A percentile compares a stretch with the other conserved stretches of the same genome.
These are phyloP conservation scores for Tethya wilhelma DNA, from an alignment of 37 sponge, comb jelly and placozoan genomes.

Conservation along the genomic window DNA sequence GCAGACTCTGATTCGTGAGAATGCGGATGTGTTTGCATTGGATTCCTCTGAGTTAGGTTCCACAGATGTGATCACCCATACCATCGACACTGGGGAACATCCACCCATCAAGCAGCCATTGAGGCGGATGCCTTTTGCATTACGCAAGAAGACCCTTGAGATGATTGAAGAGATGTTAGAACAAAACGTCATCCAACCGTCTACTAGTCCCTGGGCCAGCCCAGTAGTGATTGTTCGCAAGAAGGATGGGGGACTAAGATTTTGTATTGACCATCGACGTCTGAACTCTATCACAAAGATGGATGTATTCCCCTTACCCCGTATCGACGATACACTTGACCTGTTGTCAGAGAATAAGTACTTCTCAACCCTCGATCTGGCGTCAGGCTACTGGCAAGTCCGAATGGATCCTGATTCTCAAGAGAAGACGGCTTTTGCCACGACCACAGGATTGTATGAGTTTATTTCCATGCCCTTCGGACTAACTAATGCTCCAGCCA, in stretches of 20 bases:
- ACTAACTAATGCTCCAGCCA: conserved; percentile 23
- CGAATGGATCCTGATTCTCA: not conserved
- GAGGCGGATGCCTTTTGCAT: not conserved
- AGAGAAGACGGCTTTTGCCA: conserved; percentile 35
- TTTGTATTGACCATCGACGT: conserved; percentile 20
- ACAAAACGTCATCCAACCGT: not conserved
- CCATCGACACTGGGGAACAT: conserved; percentile 4
- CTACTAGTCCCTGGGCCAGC: conserved; percentile 23
- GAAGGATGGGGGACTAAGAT: conserved; percentile 12
- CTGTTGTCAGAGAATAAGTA: conserved; percentile 8
- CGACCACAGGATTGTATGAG: conserved; percentile 18
- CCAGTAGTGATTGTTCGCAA: conserved; percentile 22
- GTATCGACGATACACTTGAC: conserved; percentile 22
- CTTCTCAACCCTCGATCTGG: conserved; percentile 10
- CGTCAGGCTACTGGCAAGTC: conserved; percentile 29
- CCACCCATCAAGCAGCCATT: conserved; percentile 11
- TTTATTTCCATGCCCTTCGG: conserved; percentile 36
- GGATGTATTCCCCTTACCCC: conserved; percentile 15
- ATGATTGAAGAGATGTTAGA: conserved; percentile 2
- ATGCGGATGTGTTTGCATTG: conserved; percentile 17
- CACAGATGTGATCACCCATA: conserved; percentile 20
- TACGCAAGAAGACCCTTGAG: not conserved
- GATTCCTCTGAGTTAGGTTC: not conserved
- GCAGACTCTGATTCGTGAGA: not conserved
- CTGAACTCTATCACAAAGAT: conserved; percentile 1